Conservation (phyloP, 2,113 vertebrate species). For the Xiphias gladius region DNA sequence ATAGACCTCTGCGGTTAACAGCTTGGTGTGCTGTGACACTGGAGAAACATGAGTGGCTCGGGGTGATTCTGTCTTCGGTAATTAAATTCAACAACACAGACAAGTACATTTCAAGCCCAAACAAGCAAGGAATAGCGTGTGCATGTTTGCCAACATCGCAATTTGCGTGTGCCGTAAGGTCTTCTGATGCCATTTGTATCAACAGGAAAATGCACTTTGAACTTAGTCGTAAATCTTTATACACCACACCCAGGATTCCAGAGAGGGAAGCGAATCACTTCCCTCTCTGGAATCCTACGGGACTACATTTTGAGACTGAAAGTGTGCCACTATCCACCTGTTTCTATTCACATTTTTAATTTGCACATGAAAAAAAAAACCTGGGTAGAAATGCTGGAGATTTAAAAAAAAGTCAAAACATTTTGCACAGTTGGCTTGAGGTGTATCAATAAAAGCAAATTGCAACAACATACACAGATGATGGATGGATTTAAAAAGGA, state of each 20-base stretch:
- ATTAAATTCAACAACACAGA: constrained; percentile 39
- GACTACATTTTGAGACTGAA: not conserved
- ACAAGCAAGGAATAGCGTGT: not conserved
- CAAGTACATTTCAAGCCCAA: constrained; percentile 21
- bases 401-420: not conserved
- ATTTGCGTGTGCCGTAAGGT: not conserved
- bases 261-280: no score
- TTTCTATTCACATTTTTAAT: no score
- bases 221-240: not conserved
- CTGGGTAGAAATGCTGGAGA: not conserved
- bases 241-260: no score
- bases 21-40: constrained; percentile 50
- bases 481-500: not conserved
- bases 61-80: constrained; percentile 49
- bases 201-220: constrained; percentile 36
- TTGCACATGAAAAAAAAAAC: no score
- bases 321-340: no score
- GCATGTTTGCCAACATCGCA: not conserved
- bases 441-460: not conserved
- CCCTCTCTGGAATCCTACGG: no score
- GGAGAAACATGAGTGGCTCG: constrained; percentile 33
- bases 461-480: not conserved
- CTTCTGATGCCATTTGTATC: not conserved
- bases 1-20: constrained; percentile 49
- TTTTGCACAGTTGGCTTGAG: not conserved